Base-by-base conservation (phyloP, 2,797 vertebrate species). In the Alectoris magna region DNA sequence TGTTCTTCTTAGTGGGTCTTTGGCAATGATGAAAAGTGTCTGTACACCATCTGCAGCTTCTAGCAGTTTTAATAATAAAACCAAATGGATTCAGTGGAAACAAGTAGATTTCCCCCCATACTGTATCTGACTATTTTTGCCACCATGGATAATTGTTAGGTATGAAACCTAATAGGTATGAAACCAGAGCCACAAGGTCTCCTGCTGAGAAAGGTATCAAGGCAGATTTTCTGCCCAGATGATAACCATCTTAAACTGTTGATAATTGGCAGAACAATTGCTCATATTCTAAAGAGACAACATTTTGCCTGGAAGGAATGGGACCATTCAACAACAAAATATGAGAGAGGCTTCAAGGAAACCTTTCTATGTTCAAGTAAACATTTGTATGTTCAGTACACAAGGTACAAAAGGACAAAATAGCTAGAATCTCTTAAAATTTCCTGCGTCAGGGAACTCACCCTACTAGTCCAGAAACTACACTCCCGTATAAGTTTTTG, bases 31-130 rank as follows among this genome's bases (percentile, higher is more conserved):
- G 36, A 14, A 23, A 62, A 69, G 8, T 46, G 9, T 51, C 34
- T 31, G 62, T 60, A 19, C 73, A 27, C 6, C 31, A 23, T n/a
- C 29, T 11, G 60, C 27, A 87, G 9, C 23, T 95, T 88, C 31
- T 67, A 60, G 38, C 6, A 31, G 31, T 58, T 74, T 26, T 27
- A 76, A 19, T 38, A 17, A 13, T 34, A 51, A 59, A 4, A 9
- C 11, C 80, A 81, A 78, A 66, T 58, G 18, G 6, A 72, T 90
- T 49, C 0, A 59, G 31, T 26, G 62, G 24, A 71, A 39, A 75
- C 34, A 18, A 60, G 27, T 48, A 46, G 5, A n/a, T 10, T 12
- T 1, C 2, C 3, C 11, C 4, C 13, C 14, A 38, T 38, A 19
- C 27, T 64, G 4, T 34, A 56, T 31, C 3, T 41, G 36, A 38